These are phyloP conservation scores for Cephus runcator DNA, from an alignment of 2,888 invertebrate genomes.

Conservation along the genomic window DNA sequence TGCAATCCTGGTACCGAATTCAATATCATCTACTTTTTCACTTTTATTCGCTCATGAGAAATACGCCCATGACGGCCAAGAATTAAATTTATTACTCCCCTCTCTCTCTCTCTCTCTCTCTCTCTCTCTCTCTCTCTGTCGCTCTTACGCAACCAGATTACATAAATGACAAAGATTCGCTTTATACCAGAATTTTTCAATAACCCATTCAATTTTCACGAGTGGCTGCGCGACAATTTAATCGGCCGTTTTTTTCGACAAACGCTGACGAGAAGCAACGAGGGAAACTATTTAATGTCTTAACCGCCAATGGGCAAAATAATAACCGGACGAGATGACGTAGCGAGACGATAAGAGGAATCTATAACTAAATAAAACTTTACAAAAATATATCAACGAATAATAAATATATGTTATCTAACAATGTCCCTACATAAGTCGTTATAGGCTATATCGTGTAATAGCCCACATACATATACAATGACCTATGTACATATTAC, in stretches of 20 bases:
- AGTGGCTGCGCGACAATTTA: neutral
- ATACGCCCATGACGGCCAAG: neutral
- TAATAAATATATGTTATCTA: slow-evolving; percentile 61
- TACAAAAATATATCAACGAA: slow-evolving; percentile 65
- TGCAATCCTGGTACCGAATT: neutral
- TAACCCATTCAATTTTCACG: neutral
- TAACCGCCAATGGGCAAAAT: neutral
- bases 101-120: too few species aligned
- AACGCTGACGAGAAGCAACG: neutral
- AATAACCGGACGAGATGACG: neutral
- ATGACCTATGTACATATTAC: slow-evolving; percentile 56
- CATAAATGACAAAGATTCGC: neutral
- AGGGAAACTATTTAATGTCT: neutral
- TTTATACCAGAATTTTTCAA: neutral
- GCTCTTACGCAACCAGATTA: neutral
- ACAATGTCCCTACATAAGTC: slow-evolving; percentile 49
- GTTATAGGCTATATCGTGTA: slow-evolving; percentile 33
- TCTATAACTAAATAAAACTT: slow-evolving; percentile 59
- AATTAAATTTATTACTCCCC: neutral
- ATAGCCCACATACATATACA: slow-evolving; percentile 19
- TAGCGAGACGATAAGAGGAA: slow-evolving; percentile 10
- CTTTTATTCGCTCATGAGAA: neutral
- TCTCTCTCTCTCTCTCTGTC: neutral
- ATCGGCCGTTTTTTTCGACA: neutral
- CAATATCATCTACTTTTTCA: neutral